Percentiles rank a stretch among this genome's conserved stretches.
Conservation (phyloP, 2,113 vertebrate genomes). For the Dicentrarchus labrax region DNA sequence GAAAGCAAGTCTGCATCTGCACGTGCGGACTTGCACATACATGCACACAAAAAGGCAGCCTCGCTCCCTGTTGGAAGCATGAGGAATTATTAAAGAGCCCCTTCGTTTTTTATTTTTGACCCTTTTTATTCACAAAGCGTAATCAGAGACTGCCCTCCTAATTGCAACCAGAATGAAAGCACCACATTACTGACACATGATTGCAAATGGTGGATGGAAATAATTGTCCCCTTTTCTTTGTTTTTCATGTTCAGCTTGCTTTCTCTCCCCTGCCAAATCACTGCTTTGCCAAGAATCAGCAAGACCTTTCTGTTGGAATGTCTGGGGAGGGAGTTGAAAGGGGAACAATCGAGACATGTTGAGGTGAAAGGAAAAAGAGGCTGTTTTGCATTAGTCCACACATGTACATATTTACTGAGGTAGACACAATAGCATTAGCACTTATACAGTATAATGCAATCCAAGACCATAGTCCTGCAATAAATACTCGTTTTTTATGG, state of each 20-base stretch:
- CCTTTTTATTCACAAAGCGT: conserved; percentile 79
- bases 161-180: conserved; percentile 82
- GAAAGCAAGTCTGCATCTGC: conserved; percentile 9
- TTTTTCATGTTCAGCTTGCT: conserved; percentile 65
- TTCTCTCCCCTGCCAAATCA: conserved; percentile 29
- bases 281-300: conserved; percentile 55
- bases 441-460: conserved; percentile 1
- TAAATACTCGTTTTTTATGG: conserved; percentile 14
- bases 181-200: conserved; percentile 83
- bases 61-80: conserved; percentile 18
- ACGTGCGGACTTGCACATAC: not conserved
- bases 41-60: conserved; percentile 33
- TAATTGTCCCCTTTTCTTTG: conserved; percentile 66
- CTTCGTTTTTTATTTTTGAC: conserved; percentile 78
- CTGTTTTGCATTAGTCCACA: conserved; percentile 31
- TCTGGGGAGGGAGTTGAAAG: conserved; percentile 44
- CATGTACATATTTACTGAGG: conserved; percentile 3
- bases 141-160: conserved; percentile 75
- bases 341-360: conserved; percentile 25
- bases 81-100: conserved; percentile 38
- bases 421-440: conserved; percentile 1
- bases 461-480: not conserved
- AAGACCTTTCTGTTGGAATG: conserved; percentile 62
- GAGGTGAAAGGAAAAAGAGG: conserved; percentile 19
- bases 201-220: conserved; percentile 83